Evolutionary conservation across 2,113 vertebrate genomes (phyloP), one percentile per base, ranked within the genome.

Genomic region (Cyprinus carpio): DNA sequence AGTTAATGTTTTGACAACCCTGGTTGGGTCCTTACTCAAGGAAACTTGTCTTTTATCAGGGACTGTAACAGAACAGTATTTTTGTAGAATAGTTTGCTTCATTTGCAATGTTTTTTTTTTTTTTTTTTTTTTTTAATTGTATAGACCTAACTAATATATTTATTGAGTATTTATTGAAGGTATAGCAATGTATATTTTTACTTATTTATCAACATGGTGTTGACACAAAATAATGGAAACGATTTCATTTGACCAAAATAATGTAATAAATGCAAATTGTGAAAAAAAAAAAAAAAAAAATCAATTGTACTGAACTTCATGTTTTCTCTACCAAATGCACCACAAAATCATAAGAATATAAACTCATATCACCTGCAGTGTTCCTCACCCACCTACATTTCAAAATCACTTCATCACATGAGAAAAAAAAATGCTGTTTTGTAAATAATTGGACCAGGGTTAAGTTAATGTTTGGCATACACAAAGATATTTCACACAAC

Each of bases 151-250:
- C 90, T 90, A 90, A 94, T 91, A 90, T 95, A 95, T 95, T 95
- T 95, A 95, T 95, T 94, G 88, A 92, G 82, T 95, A 95, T 95
- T 95, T 95, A 95, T 95, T 95, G 89, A 90, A 93, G 90, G 83
- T 88, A 86, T 67, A 93, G 65, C 83, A 91, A 90, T 93, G 92
- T 94, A 93, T 95, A n/a, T 95, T 95, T 95, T 90, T 95, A 95
- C 91, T 90, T 95, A 95, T 95, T 95, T 95, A 95, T 95, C 90
- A 90, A 92, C 71, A 89, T 92, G 79, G 89, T 90, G 83, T 76
- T 81, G 86, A 77, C 60, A 78, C 37, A 64, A 74, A 85, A 91
- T 89, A 90, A 89, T 94, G 88, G 92, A 92, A 93, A 89, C 91
- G 91, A 93, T 93, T 92, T 93, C 92, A 91, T 93, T 92, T 91